Conservation (phyloP, 2,113 vertebrate genomes). For the Peromyscus maniculatus region DNA sequence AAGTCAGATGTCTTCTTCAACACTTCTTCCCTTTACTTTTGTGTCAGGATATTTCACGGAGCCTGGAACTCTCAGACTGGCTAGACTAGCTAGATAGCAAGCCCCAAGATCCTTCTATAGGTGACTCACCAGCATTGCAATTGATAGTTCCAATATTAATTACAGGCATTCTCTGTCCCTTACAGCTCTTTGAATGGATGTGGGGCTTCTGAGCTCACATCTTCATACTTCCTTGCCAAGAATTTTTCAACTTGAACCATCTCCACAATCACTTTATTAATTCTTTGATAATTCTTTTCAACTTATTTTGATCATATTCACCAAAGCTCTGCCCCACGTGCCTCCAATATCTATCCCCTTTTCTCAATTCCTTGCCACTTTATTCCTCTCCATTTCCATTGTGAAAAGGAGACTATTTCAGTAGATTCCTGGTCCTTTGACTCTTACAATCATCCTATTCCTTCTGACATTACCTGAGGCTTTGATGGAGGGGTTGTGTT, state of each 20-base stretch:
- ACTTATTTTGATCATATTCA: neutral
- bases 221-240: neutral
- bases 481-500: neutral
- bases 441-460: neutral
- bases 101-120: neutral
- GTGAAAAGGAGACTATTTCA: neutral
- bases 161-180: neutral
- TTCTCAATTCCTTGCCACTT: neutral
- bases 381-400: neutral
- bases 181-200: neutral
- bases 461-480: neutral
- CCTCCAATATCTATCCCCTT: neutral
- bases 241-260: neutral
- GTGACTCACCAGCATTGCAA: neutral
- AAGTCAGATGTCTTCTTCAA: neutral
- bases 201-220: neutral
- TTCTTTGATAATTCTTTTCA: neutral
- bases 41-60: neutral
- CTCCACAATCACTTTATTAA: neutral
- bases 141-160: neutral
- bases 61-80: neutral
- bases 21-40: neutral
- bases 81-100: neutral
- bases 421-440: neutral
- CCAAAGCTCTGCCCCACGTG: neutral